Conservation (phyloP, 2,113 vertebrate species). For the Ahaetulla prasina region DNA sequence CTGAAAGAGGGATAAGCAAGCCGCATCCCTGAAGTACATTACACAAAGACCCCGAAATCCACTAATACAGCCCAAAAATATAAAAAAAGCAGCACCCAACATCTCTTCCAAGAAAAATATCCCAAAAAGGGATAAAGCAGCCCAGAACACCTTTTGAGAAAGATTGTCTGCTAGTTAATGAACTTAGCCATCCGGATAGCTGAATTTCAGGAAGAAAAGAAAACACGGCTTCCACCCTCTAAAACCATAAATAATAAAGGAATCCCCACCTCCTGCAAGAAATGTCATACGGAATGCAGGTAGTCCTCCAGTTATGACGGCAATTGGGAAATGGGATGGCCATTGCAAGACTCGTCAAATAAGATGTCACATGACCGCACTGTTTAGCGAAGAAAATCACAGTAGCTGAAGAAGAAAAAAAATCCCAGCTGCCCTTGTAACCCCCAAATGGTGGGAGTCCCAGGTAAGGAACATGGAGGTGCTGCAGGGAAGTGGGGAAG, state of each 20-base stretch:
- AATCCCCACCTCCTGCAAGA: not conserved
- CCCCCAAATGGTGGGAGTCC: not conserved
- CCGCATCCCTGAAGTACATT: not conserved
- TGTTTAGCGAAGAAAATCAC: not conserved
- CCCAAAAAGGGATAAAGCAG: not conserved
- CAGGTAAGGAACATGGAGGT: not conserved
- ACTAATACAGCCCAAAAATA: not conserved
- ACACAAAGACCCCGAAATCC: not conserved
- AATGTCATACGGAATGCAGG: not conserved
- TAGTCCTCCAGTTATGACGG: not conserved
- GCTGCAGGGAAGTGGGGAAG: not conserved
- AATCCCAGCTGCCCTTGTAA: not conserved
- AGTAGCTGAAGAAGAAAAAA: not conserved
- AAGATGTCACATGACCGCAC: not conserved
- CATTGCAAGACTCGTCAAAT: not conserved
- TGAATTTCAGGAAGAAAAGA: not conserved
- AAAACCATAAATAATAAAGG: not conserved
- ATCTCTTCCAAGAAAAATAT: not conserved
- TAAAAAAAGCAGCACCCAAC: not conserved
- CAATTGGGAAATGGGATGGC: not conserved
- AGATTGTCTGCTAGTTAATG: not conserved
- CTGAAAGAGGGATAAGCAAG: not conserved
- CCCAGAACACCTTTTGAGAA: not conserved
- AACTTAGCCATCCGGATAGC: not conserved
- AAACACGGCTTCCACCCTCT: too few species aligned